Percentiles rank a stretch among this genome's conserved stretches.
Conservation (phyloP, 2,888 invertebrate genomes). For the Heliconius sara region DNA sequence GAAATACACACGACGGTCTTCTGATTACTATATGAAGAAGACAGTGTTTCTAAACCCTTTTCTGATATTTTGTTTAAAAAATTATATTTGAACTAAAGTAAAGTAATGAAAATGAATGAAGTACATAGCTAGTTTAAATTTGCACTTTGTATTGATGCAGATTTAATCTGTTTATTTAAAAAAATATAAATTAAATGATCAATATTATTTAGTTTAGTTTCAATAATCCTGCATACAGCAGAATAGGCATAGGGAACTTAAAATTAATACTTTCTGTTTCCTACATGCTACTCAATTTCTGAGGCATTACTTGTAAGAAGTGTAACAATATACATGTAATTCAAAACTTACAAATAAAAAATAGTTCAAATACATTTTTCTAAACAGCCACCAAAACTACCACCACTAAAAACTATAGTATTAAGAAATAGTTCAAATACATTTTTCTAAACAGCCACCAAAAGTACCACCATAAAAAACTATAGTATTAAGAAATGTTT, state of each 20-base stretch:
- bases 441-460: neutral
- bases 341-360: neutral
- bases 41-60: slow-evolving; percentile 74
- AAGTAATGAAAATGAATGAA: neutral
- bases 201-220: too few species aligned
- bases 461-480: neutral
- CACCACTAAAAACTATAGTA: neutral
- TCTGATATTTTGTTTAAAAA: slow-evolving; percentile 61
- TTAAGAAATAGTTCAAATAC: neutral
- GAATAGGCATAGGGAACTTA: too few species aligned
- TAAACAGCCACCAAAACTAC: neutral
- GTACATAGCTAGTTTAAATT: neutral
- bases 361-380: neutral
- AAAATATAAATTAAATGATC: too few species aligned
- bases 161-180: neutral
- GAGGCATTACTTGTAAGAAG: too few species aligned
- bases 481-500: neutral
- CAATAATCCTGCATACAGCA: too few species aligned
- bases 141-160: neutral
- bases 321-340: too few species aligned
- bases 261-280: too few species aligned
- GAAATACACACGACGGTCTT: slow-evolving; percentile 85
- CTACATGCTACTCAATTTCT: too few species aligned
- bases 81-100: slow-evolving; percentile 1
- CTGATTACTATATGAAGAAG: slow-evolving; percentile 80